These are phyloP conservation scores for Luidia sarsii DNA, from an alignment of 53 echinoderm and acorn worm genomes.

Conservation along the genomic window DNA sequence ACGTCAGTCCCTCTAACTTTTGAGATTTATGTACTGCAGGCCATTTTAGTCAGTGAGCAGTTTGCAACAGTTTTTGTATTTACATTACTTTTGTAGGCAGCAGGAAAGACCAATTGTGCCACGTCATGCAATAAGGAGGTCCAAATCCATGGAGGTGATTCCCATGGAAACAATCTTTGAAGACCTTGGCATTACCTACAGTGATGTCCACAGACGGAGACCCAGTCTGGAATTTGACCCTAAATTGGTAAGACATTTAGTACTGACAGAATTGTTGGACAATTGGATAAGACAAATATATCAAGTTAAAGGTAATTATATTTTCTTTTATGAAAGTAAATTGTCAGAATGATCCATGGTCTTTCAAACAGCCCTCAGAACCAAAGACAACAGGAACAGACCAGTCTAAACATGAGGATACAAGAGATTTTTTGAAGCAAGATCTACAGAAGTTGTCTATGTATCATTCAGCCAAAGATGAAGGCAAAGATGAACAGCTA, in stretches of 20 bases:
- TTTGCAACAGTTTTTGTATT: too few relatives aligned
- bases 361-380: background rate
- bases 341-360: background rate
- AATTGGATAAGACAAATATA: too few relatives aligned
- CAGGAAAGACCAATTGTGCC: background rate
- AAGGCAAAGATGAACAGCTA: conserved; percentile 73
- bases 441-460: conserved; percentile 78
- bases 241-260: conserved; percentile 25
- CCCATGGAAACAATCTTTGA: conserved; percentile 73
- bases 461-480: conserved; percentile 72
- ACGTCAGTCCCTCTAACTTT: too few relatives aligned
- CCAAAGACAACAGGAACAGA: conserved; percentile 12
- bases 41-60: too few relatives aligned
- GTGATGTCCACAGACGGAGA: conserved; percentile 18
- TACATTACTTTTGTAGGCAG: conserved; percentile 3
- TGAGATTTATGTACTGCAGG: too few relatives aligned
- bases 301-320: too few relatives aligned
- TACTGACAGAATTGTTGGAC: too few relatives aligned
- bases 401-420: conserved; percentile 24
- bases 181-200: conserved; percentile 74
- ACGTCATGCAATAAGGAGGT: conserved; percentile 35
- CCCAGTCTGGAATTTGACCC: conserved; percentile 37
- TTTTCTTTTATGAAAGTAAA: background rate
- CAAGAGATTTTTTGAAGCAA: conserved; percentile 57
- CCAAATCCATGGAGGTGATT: conserved; percentile 77